Evolutionary conservation across 2,888 invertebrate species (phyloP), one percentile per base, ranked within the genome.

Genomic region (Cataglyphis rosenhaueri): DNA sequence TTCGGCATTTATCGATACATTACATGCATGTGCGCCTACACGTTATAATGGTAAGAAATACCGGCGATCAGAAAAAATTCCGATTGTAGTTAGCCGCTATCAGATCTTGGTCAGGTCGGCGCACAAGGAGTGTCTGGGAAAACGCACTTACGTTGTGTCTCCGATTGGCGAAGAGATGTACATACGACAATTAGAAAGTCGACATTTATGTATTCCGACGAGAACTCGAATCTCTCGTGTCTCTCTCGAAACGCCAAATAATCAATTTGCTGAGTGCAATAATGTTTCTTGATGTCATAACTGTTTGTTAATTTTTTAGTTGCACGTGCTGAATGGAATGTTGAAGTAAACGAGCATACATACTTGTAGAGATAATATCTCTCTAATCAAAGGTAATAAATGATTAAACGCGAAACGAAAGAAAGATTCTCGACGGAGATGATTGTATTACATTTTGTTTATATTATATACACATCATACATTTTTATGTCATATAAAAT

Each of bases 1-100:
- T 85, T 85, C 86, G 88, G 87, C 84, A 88, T 88, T 86, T 88
- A 90, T 91, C 90, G 91, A 92, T 90, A 88, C 85, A 84, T 87
- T 87, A 88, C 88, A 91, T 91, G 90, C 89, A 85, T 21, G 73
- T 66, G 82, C 89, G 91, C 90, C 90, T 89, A 91, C 89, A 90
- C 89, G 84, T 88, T 91, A 88, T 91, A 91, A 92, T 91, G 90
- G 91, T 90, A 89, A 92, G 91, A 91, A 92, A 92, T 92, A 91
- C 90, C 85, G 89, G 86, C 89, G 90, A 92, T 92, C 89, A 89
- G 85, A 90, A 91, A 92, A 91, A 91, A 92, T 87, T 88, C 84
- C 89, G 92, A 93, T 92, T 93, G 92, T 92, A 90, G 90, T 90
- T 90, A 90, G 90, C 92, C 92, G 92, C 93, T 92, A 92, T 93